Evolutionary conservation across 2,888 invertebrate genomes (phyloP), one percentile per base, ranked within the genome.

Genomic region (Dynastes maya): DNA sequence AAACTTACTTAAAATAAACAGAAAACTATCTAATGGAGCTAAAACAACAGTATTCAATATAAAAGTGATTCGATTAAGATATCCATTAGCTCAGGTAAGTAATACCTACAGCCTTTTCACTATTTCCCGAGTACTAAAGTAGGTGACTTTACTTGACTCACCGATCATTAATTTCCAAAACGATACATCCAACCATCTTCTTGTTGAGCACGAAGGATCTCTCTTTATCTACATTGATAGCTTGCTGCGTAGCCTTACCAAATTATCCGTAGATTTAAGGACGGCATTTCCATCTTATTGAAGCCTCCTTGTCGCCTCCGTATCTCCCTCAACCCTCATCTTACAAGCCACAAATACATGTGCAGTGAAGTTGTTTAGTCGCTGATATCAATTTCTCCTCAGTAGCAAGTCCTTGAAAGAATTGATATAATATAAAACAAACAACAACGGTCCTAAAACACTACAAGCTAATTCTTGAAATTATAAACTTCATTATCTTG

Each of bases 301-400:
- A 55, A 99, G 91, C 11, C 98, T 92, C 65, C 97, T 94, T 71
- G 98, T 98, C 6, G 97, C 95, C 83, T 97, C 96, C 6, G 98
- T 97, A 80, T 97, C 96, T 1, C 97, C 96, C 90, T 99, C 99
- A 0, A 99, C 98, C 89, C 99, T 99, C 78, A 99, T 98, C 55
- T 98, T 98, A 90, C 99, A 99, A 0, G 99, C 99, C 65, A 99
- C 98, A 75, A 99, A 89, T 77, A 99, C 91, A 86, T 99, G 99
- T 0, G 99, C 99, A 0, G 99, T 99, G 0, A 97, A 97, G 71
- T 89, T 97, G 97, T 84, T 98, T 95, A 2, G 99, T 99, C 27
- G 98, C 95, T 0, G 98, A 97, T 82, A 99, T 98, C 40, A 99
- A 91, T 86, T 98, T 95, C 89, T 99, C 99, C 89, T 99, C 99